Evolutionary conservation across 2,797 vertebrate species (phyloP).

Genomic region (Prunella strophiata): DNA sequence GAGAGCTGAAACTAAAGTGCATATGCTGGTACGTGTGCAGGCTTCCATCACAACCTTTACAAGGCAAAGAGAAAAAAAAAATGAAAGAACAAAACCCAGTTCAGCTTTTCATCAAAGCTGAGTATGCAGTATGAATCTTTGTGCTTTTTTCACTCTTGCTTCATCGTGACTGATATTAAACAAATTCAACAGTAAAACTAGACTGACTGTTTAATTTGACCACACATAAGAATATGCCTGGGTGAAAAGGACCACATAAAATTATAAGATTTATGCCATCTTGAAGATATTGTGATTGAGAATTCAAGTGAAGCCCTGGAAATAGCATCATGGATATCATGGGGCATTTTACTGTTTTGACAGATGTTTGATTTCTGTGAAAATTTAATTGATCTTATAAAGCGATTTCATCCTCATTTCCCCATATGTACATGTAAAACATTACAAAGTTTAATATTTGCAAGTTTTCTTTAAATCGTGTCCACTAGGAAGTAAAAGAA

Average conservation of each 20-base stretch:
- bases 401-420: background rate
- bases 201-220: constrained; percentile 43
- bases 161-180: background rate
- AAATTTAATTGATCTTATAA: constrained; percentile 33
- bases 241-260: background rate
- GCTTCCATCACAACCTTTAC: background rate
- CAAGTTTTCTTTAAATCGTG: background rate
- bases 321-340: background rate
- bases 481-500: background rate
- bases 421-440: background rate
- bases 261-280: constrained; percentile 18
- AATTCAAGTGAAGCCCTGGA: constrained; percentile 38
- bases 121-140: background rate
- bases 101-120: background rate
- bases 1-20: background rate
- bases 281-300: constrained; percentile 3
- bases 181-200: background rate
- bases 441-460: background rate
- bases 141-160: background rate
- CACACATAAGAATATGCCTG: background rate
- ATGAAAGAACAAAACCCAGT: background rate
- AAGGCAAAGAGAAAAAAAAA: background rate
- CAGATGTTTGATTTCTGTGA: constrained; percentile 43
- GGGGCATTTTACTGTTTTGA: constrained; percentile 44
- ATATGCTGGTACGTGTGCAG: background rate